phyloP scores from a whole-genome alignment of 2,888 invertebrate genomes.

The Melanargia galathea region DNA sequence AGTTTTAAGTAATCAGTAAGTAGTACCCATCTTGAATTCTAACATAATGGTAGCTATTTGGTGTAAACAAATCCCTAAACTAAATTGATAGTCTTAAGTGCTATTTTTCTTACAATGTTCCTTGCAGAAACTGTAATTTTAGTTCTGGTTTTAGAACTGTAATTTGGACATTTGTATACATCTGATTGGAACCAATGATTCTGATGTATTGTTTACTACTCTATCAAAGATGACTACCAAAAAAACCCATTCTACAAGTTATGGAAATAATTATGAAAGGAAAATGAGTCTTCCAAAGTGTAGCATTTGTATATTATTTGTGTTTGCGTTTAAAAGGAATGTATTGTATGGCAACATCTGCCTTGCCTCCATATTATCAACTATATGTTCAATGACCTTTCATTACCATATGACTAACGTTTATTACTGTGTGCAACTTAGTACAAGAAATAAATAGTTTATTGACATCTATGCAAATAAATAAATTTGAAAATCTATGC shows the following conservation, averaged over 20 bases:
- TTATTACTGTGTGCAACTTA: not conserved
- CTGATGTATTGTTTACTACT: too few relatives aligned
- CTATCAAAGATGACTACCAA: not conserved
- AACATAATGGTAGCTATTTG: too few relatives aligned
- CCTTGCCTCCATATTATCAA: not conserved
- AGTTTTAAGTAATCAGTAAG: too few relatives aligned
- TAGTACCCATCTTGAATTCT: too few relatives aligned
- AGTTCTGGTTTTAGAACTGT: too few relatives aligned
- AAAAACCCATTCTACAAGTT: not conserved
- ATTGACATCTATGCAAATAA: not conserved
- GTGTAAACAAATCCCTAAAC: too few relatives aligned
- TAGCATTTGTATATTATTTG: not conserved
- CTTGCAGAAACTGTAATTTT: too few relatives aligned
- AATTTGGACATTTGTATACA: too few relatives aligned
- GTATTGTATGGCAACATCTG: not conserved
- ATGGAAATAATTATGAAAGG: not conserved
- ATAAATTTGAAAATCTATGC: too few relatives aligned
- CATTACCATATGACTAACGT: conserved; percentile 8
- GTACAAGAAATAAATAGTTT: not conserved
- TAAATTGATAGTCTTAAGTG: too few relatives aligned
- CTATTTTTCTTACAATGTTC: too few relatives aligned
- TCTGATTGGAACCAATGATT: too few relatives aligned
- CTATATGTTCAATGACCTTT: conserved; percentile 20
- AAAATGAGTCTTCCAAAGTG: not conserved
- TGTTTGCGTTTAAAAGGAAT: not conserved